phyloP scores from a whole-genome alignment of 1,140 invertebrate species.

The Pogonognathellus flavescens region DNA sequence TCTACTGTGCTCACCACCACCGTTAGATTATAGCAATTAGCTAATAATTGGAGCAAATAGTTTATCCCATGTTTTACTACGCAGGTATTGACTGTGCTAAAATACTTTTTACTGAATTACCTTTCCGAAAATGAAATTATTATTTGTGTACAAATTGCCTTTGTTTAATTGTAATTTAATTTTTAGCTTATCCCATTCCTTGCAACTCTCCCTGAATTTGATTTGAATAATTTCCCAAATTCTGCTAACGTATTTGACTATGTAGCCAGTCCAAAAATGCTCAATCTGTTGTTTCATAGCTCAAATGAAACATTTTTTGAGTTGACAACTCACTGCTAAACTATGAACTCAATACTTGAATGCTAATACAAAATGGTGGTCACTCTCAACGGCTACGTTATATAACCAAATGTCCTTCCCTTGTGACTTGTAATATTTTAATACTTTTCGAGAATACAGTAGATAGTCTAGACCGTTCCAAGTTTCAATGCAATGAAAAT shows the following conservation, averaged over 20 bases:
- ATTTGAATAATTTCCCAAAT: not conserved
- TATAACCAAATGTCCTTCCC: no score
- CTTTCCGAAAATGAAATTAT: not conserved
- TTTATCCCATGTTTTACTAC: constrained; percentile 2
- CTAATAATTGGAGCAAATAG: constrained; percentile 2
- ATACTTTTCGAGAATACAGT: no score
- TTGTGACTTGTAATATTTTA: no score
- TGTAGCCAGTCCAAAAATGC: not conserved
- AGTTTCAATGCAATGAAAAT: no score
- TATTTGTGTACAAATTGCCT: not conserved
- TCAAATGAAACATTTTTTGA: constrained; percentile 4
- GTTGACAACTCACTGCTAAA: not conserved
- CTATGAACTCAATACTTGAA: not conserved
- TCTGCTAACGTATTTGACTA: constrained; percentile 4
- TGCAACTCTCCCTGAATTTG: not conserved
- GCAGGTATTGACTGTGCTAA: no score
- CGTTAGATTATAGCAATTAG: not conserved
- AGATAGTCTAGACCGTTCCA: no score
- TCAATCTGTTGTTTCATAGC: constrained; percentile 26
- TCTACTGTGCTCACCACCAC: constrained; percentile 5
- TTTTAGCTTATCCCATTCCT: not conserved
- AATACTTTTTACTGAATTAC: not conserved
- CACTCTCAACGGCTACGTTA: no score
- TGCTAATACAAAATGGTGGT: no score
- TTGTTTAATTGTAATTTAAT: not conserved